These are phyloP conservation scores for Fratercula arctica DNA, from an alignment of 2,797 vertebrate species.

Conservation along the genomic window DNA sequence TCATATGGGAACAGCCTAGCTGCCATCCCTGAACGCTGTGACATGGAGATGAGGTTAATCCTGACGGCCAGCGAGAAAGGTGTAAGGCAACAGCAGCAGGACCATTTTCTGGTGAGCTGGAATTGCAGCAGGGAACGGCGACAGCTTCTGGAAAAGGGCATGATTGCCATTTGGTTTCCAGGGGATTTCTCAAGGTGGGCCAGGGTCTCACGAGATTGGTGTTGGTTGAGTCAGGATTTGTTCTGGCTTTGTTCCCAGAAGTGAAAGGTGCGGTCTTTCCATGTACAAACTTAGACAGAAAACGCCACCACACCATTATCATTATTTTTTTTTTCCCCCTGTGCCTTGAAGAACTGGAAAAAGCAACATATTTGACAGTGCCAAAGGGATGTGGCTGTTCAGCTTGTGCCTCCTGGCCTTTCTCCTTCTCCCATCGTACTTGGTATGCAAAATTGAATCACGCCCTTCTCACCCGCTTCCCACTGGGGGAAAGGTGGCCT, in stretches of 20 bases:
- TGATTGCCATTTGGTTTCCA: background rate
- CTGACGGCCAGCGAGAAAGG: background rate
- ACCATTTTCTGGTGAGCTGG: background rate
- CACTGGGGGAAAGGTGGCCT: constrained; percentile 47
- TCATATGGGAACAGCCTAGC: accelerated
- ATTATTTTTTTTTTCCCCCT: background rate
- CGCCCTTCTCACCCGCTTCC: constrained; percentile 5
- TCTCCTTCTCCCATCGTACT: constrained; percentile 9
- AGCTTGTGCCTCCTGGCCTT: constrained; percentile 29
- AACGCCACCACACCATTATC: constrained; percentile 16
- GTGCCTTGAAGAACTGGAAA: background rate
- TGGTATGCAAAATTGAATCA: constrained; percentile 26
- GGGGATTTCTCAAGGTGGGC: background rate
- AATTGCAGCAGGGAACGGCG: background rate
- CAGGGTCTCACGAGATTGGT: background rate
- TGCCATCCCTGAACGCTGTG: background rate
- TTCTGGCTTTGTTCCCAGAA: constrained; percentile 1
- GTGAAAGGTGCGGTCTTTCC: background rate
- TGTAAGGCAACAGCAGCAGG: background rate
- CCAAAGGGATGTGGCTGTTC: constrained; percentile 27
- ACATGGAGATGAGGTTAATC: background rate
- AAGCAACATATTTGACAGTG: background rate
- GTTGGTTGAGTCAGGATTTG: constrained; percentile 6
- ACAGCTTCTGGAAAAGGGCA: constrained; percentile 6
- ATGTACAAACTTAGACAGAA: background rate